phyloP scores from a whole-genome alignment of 2,797 vertebrate genomes.

The Streptopelia turtur region DNA sequence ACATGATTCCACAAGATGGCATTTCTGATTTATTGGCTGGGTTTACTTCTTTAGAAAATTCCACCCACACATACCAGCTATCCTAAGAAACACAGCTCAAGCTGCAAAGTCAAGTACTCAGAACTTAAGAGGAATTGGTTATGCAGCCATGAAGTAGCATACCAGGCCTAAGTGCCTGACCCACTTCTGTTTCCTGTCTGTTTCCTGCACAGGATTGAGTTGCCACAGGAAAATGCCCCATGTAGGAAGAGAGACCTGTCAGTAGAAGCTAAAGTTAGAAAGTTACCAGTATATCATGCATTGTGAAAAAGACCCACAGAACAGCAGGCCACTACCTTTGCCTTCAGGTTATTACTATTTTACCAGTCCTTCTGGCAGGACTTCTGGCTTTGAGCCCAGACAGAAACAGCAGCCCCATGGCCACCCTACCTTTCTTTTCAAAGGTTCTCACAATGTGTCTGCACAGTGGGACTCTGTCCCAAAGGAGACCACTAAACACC shows the following conservation, averaged over 20 bases:
- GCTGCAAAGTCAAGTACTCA: not conserved
- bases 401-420: not conserved
- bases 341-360: not conserved
- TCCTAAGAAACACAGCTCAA: not conserved
- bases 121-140: not conserved
- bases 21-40: conserved; percentile 1
- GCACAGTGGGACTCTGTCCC: not conserved
- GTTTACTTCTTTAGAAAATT: not conserved
- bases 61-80: not conserved
- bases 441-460: not conserved
- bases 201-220: not conserved
- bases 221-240: not conserved
- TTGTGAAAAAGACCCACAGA: not conserved
- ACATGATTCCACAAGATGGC: not conserved
- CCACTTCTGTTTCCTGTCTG: not conserved
- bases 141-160: not conserved
- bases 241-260: not conserved
- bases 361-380: not conserved
- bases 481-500: not conserved
- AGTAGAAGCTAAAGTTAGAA: not conserved
- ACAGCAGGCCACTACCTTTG: not conserved
- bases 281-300: not conserved
- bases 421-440: not conserved
- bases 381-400: not conserved
- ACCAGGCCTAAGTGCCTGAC: not conserved